Evolutionary conservation across 2,113 vertebrate species (phyloP).

Genomic region (Scomber scombrus): DNA sequence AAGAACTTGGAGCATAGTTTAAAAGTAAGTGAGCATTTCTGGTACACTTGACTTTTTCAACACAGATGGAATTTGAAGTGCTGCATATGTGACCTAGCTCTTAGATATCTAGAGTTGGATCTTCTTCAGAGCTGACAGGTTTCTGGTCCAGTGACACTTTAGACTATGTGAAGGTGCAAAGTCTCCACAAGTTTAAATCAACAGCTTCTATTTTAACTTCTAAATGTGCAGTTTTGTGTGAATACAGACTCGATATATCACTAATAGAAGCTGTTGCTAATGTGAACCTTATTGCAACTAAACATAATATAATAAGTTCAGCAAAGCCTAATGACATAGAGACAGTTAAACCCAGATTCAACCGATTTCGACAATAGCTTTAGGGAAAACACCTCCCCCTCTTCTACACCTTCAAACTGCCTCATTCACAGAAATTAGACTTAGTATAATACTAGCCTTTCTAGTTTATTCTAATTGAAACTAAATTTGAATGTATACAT

Average conservation of each 20-base stretch:
- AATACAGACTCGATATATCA: background rate
- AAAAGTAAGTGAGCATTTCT: background rate
- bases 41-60: background rate
- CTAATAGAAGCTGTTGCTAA: background rate
- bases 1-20: background rate
- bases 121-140: constrained; percentile 43
- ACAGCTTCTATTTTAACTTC: constrained; percentile 43
- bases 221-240: constrained; percentile 26
- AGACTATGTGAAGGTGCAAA: constrained; percentile 26
- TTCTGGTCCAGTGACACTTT: constrained; percentile 21
- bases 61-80: constrained; percentile 20
- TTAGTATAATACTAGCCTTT: no score
- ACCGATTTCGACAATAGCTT: no score
- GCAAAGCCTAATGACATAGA: no score
- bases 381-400: no score
- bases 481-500: no score
- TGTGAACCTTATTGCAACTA: no score
- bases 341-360: no score
- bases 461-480: no score
- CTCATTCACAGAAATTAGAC: no score
- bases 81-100: constrained; percentile 43
- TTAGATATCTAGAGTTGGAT: constrained; percentile 17
- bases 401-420: no score
- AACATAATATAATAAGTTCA: no score
- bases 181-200: constrained; percentile 61